Base-by-base conservation (phyloP, 2,888 invertebrate species). In the Rhagonycha fulva region DNA sequence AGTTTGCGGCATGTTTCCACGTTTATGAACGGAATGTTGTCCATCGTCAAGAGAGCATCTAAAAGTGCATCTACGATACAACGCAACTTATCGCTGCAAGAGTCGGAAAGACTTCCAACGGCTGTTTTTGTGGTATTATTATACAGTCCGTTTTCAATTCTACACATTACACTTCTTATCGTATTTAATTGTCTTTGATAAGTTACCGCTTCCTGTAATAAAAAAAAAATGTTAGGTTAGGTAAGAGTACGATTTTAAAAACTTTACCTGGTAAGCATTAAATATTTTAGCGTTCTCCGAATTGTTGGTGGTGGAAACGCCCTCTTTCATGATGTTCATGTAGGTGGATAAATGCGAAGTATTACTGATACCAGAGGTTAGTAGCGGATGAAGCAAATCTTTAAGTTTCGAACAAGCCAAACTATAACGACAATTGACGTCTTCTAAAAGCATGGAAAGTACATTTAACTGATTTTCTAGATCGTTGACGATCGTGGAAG, bases 151-250 rank as follows among this genome's bases (percentile, higher is more conserved):
- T 91, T 90, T 86, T 95, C 95, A 30, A 97, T 89, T 74, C 95
- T 91, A 77, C 91, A 90, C 87, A 96, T 91, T 19, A 95, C 93
- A 83, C 93, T 93, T 71, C 92, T 91, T 61, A 97, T 94, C 0
- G 95, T 92, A 87, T 97, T 98, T 73, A 97, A 88, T 87, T 98
- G 97, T 80, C 95, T 94, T 87, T 98, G 98, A 69, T 97, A 91
- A 82, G 94, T 94, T 82, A 96, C 92, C 84, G 97, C 96, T 88
- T 97, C 96, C 91, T 94, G 87, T 83, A 85, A 85, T 70, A 75
- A 24, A 5, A 10, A 66, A 67, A 60, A 9, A 66, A n/a, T 24
- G 12, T 66, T 66, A 66, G n/a, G 23, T 9, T 24, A 0, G 11
- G n/a, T n/a, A 47, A 47, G n/a, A 47, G 2, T 5, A 2, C 5